Evolutionary conservation across 1,140 invertebrate species (phyloP).

Genomic region (Aphaenogaster ashmeadi): DNA sequence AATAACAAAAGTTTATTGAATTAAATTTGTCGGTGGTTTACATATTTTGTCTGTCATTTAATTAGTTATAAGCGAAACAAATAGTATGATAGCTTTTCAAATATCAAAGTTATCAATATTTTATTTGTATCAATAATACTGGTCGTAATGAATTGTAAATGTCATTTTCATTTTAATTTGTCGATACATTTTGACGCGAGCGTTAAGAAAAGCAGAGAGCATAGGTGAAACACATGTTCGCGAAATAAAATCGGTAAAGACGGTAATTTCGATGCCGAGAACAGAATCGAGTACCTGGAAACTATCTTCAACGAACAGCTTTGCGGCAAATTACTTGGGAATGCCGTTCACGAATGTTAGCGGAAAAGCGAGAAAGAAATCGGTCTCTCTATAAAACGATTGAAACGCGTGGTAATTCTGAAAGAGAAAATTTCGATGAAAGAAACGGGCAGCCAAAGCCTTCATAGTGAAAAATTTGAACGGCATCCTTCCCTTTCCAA

Average conservation of each 20-base stretch:
- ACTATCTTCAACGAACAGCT: conserved; percentile 39
- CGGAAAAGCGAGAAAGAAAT: conserved; percentile 29
- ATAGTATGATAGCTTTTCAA: background rate
- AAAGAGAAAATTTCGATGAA: conserved; percentile 49
- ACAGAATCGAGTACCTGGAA: conserved; percentile 30
- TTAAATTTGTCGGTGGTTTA: background rate
- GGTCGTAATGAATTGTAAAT: background rate
- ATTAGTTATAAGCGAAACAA: background rate
- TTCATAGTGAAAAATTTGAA: background rate
- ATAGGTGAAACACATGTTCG: background rate
- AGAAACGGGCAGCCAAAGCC: conserved; percentile 22
- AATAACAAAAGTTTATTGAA: background rate
- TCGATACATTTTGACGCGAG: background rate
- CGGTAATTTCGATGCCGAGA: conserved; percentile 33
- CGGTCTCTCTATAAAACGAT: conserved; percentile 24
- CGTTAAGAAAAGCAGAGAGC: background rate
- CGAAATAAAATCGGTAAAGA: conserved; percentile 3
- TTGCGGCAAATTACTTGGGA: conserved; percentile 61
- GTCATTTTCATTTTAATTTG: background rate
- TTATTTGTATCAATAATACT: background rate
- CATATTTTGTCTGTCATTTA: background rate
- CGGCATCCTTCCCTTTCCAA: background rate
- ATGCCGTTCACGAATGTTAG: conserved; percentile 30
- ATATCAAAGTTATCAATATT: background rate
- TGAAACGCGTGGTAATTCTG: conserved; percentile 35